Evolutionary conservation across 2,797 vertebrate genomes (phyloP).

Genomic region (Thripadectes ignobilis): DNA sequence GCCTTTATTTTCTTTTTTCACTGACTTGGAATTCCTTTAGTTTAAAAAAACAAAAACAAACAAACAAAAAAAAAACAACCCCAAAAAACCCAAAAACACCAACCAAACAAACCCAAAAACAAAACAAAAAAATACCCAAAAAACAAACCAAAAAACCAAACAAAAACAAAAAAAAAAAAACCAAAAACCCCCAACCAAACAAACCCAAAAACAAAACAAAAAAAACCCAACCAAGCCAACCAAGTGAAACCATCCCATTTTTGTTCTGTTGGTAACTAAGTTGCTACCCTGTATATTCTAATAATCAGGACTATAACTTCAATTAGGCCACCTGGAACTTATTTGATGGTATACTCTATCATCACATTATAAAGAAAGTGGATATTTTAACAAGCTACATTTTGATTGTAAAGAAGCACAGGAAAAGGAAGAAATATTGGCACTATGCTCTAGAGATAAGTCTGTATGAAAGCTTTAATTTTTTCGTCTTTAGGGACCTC

Average conservation of each 20-base stretch:
- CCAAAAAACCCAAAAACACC: no score
- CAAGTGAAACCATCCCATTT: fast-evolving
- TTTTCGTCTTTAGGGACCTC: neutral
- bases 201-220: no score
- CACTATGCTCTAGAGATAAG: neutral
- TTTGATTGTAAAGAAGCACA: neutral
- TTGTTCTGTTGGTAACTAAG: neutral
- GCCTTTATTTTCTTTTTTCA: neutral
- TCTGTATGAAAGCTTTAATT: neutral
- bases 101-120: no score
- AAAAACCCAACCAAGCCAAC: neutral
- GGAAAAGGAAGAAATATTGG: neutral
- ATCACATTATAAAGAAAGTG: neutral
- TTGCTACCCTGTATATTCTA: neutral
- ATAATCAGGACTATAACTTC: neutral
- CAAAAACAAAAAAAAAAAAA: no score
- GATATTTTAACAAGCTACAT: neutral
- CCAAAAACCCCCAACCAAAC: no score
- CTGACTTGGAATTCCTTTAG: neutral
- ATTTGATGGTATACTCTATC: neutral
- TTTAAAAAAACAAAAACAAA: neutral
- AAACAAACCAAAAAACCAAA: no score
- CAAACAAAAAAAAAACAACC: no score
- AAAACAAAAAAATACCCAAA: no score
- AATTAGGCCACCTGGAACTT: neutral